Percentiles rank a stretch among this genome's conserved stretches.
Evolutionary conservation across 1,140 invertebrate species (phyloP).

Genomic region (Kradibia gibbosae): DNA sequence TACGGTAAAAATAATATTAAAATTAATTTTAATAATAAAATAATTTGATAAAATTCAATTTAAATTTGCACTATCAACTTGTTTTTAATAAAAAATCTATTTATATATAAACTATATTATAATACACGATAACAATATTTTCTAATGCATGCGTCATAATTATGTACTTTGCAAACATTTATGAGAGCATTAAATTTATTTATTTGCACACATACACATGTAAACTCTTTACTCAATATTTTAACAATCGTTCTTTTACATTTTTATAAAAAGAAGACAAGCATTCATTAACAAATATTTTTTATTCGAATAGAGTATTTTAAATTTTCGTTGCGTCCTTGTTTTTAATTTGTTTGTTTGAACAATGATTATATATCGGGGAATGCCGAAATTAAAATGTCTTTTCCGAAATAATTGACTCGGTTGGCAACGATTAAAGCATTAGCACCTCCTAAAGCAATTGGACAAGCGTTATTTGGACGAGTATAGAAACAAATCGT

Average conservation of each 20-base stretch:
- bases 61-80: too few relatives aligned
- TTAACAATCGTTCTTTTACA: neutral
- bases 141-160: neutral
- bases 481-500: constrained; percentile 76
- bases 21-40: neutral
- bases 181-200: constrained; percentile 20
- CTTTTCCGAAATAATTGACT: constrained; percentile 70
- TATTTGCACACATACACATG: neutral
- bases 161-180: neutral
- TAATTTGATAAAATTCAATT: neutral
- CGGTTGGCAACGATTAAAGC: constrained; percentile 69
- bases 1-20: too few relatives aligned
- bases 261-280: neutral
- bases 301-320: constrained; percentile 30
- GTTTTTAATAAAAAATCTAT: too few relatives aligned
- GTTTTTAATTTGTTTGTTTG: neutral
- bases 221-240: neutral
- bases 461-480: constrained; percentile 71
- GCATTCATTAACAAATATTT: neutral
- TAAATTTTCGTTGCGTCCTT: neutral
- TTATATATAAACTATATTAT: too few relatives aligned
- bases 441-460: constrained; percentile 67
- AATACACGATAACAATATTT: neutral
- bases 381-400: constrained; percentile 67
- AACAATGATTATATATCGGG: constrained; percentile 59